Base-by-base conservation (phyloP, 2,888 invertebrate genomes). In the Dasypolia templi region DNA sequence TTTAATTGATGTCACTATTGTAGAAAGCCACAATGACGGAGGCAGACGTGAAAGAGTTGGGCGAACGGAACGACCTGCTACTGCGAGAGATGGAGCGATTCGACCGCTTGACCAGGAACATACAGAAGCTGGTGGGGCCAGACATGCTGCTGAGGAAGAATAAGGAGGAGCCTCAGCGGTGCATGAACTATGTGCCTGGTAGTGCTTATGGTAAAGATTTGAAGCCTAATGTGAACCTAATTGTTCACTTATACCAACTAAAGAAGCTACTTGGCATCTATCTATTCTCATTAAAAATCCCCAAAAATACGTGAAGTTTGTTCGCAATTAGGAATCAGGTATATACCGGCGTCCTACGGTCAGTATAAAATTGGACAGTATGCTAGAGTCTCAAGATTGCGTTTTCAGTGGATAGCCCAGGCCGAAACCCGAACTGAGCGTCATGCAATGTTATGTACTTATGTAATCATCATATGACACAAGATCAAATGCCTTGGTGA, bases 11-110 rank as follows among this genome's bases (percentile, higher is more conserved):
- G 32, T 35, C 35, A 35, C n/a, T 35, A 19, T 85, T 83, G 17
- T 86, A 97, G 97, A 97, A 97, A 93, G 87, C 96, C 6, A 94
- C 94, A 68, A 92, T 97, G 87, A 97, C 97, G 0, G 97, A 97
- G 61, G 93, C 93, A 0, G 97, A 97, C 85, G 96, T 97, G 0
- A 92, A 92, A 72, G 96, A 96, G 81, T 90, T 97, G 17, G 96
- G 97, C 46, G 95, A 96, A 53, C 96, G 97, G 66, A 97, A 97
- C 83, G 95, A 96, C 42, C 90, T 96, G 73, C 91, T 97, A 0
- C 96, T 97, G 68, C 93, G 95, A 5, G 97, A 97, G 87, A 96
- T 97, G 95, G 95, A 96, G 32, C 94, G 97, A 56, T 97, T 97
- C 77, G 97, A 97, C 82, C 93, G 95, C 29, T 96, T 97, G 77